Base-by-base conservation (phyloP, 2,888 invertebrate genomes). In the Meganola albula region DNA sequence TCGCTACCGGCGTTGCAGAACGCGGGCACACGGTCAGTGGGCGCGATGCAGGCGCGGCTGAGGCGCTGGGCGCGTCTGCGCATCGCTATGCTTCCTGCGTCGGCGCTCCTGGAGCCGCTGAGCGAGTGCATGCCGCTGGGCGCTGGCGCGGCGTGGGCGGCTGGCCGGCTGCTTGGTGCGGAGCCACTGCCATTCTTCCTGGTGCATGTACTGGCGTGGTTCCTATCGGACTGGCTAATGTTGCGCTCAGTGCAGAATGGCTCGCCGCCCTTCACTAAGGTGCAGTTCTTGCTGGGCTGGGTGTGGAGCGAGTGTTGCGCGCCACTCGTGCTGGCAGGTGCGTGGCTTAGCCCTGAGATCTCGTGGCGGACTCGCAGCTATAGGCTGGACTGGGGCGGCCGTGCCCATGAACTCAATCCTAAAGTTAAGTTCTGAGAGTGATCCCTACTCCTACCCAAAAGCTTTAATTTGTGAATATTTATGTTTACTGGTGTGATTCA, bases 1-100 rank as follows among this genome's bases (percentile, higher is more conserved):
- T 94, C 96, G 66, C 93, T 96, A 66, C 98, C 99, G 5, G 99
- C 98, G 10, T 89, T 96, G 80, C 99, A 99, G 85, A 99, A 99
- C 78, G 92, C 94, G 38, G 98, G 98, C 3, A 88, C 92, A 53
- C 93, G 94, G 80, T 94, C 96, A 58, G 91, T 98, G 50, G 89
- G 90, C 29, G 92, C 90, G 58, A 94, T 98, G 78, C 96, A 97
- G 75, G 91, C 93, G 28, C 89, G 98, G 27, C 85, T 94, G 35
- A 89, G 90, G 51, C 88, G 99, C 54, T 99, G 99, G 99, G 95
- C 97, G 31, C 96, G 98, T 68, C 86, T 99, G 26, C 89, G 99
- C 30, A 93, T 96, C 39, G 97, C 98, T 8, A 98, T 99, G 97
- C 88, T 98, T 44, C 99, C 99, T 1, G 90, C 92, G 18, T 94